A percentile compares a stretch with the other conserved stretches of the same genome.
These are phyloP conservation scores for Aphelenchoides fujianensis DNA, from an alignment of 1,140 invertebrate species.

Conservation along the genomic window DNA sequence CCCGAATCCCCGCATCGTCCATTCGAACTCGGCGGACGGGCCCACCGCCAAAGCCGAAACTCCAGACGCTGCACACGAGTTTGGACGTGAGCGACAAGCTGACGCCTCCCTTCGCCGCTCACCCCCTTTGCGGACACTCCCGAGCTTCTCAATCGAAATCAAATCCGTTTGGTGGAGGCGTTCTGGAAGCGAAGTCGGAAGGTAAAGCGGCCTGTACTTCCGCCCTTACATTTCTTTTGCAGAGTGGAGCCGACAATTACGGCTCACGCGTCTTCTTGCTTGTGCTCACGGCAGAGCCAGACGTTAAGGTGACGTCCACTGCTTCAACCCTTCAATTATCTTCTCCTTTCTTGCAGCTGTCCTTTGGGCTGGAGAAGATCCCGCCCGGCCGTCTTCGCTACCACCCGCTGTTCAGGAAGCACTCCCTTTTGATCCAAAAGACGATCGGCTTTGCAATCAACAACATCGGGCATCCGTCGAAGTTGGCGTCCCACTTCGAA, in stretches of 20 bases:
- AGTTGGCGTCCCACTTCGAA: slow-evolving; percentile 45
- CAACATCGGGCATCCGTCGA: slow-evolving; percentile 45
- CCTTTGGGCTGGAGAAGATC: slow-evolving; percentile 47
- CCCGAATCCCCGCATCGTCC: not conserved
- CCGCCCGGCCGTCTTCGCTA: slow-evolving; percentile 41
- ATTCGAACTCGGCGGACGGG: not conserved
- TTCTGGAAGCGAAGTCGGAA: slow-evolving; percentile 48
- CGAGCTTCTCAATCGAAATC: slow-evolving; percentile 35
- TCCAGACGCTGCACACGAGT: not conserved
- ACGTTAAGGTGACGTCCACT: slow-evolving; percentile 52
- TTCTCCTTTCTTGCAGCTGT: too few relatives aligned
- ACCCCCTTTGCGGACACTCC: slow-evolving; percentile 5
- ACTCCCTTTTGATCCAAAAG: slow-evolving; percentile 34
- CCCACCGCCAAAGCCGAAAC: not conserved
- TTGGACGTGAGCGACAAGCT: not conserved
- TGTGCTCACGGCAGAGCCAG: slow-evolving; percentile 46
- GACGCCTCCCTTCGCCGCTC: not conserved
- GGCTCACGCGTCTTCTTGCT: slow-evolving; percentile 40
- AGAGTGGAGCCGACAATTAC: slow-evolving; percentile 43
- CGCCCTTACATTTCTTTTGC: not conserved
- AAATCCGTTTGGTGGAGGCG: slow-evolving; percentile 39
- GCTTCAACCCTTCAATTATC: too few relatives aligned
- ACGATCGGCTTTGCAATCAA: slow-evolving; percentile 48
- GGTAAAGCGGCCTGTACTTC: too few relatives aligned
- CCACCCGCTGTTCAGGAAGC: slow-evolving; percentile 41